Base-by-base conservation (phyloP, 64 coral and sea anemone genomes). In the Dendronephthya gigantea region DNA sequence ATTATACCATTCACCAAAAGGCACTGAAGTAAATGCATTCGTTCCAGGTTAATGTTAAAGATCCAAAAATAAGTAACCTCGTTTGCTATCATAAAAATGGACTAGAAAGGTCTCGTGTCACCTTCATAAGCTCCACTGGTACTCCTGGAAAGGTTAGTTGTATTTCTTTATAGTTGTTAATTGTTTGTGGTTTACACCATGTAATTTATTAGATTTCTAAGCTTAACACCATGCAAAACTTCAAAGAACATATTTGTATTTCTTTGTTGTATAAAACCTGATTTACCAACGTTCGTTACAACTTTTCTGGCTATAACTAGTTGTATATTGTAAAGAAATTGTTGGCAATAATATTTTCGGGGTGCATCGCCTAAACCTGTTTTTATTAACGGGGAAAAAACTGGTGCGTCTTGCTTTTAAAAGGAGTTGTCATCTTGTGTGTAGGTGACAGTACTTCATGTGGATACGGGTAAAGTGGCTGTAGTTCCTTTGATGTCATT, bases 1-100 rank as follows among this genome's bases (percentile, higher is more conserved):
- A n/a, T 62, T 22, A 27, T 23, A n/a, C 25, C 7, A n/a, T 2
- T 19, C 10, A n/a, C 4, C 7, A 62, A 9, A 62, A 7, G 6
- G 25, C 25, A n/a, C n/a, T n/a, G n/a, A 62, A 7, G 19, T 7
- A 62, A 62, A 23, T 22, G 55, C 25, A 1, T 79, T 79, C 32
- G 3, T 39, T 35, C 15, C 72, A 79, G 72, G 72, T 79, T 7
- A 79, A 79, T 79, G 72, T 35, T 6, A 34, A 39, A 36, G 72
- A 79, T 39, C 30, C 36, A 0, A 34, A 39, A 16, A 34, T 36
- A 8, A 13, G 16, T 13, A 12, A 19, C 15, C 72, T 79, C 2
- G 72, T 79, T 36, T 79, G 72, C 17, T 79, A 79, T 19, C 72
- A 79, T 79, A 79, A 79, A 34, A 79, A 79, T 36, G 72, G 72